phyloP scores from a whole-genome alignment of 2,113 vertebrate species.

The Myiozetetes cayanensis region DNA sequence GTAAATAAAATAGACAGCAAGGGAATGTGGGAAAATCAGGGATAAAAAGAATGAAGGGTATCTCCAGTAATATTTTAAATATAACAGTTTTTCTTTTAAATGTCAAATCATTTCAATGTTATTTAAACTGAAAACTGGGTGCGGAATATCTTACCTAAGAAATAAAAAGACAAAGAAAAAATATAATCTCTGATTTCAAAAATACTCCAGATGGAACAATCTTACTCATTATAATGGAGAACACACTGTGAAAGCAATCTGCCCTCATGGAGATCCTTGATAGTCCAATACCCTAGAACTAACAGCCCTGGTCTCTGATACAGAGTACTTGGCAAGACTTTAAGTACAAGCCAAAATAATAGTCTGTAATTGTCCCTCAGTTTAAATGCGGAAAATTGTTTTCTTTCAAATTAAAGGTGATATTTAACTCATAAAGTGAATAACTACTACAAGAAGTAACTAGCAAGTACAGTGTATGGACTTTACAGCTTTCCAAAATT shows the following conservation, averaged over 20 bases:
- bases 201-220: not conserved
- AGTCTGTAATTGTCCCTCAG: not conserved
- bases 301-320: not conserved
- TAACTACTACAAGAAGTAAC: not conserved
- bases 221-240: not conserved
- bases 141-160: not conserved
- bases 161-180: not conserved
- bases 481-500: not conserved
- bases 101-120: not conserved
- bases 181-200: not conserved
- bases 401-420: not conserved
- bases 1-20: not conserved
- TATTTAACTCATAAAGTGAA: not conserved
- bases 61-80: not conserved
- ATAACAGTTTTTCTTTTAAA: not conserved
- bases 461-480: fast-evolving
- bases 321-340: not conserved
- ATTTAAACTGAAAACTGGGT: not conserved
- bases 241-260: not conserved
- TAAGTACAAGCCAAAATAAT: not conserved
- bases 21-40: not conserved
- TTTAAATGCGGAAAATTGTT: not conserved
- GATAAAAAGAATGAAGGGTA: not conserved
- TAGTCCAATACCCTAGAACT: not conserved
- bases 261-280: not conserved